Base-by-base conservation (phyloP, 2,113 vertebrate species). In the Hemiscyllium ocellatum region DNA sequence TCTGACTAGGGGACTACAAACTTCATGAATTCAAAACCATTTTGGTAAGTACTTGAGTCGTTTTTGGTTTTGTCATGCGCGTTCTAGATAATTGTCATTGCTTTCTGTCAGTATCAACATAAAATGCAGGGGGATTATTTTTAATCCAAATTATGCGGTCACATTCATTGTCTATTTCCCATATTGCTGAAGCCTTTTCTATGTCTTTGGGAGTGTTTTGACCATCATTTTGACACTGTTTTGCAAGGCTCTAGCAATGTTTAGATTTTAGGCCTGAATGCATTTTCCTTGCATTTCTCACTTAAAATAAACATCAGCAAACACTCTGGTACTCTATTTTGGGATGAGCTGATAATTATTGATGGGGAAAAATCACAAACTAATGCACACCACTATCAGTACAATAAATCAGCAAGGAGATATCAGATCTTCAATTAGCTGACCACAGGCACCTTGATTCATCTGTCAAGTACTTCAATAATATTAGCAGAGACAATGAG, bases 1-100 rank as follows among this genome's bases (percentile, higher is more conserved):
- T 98, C 97, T 99, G 99, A 20, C 85, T 98, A 33, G 98, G 99
- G 22, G 97, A 98, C 0, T 97, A 97, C 97, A 99, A 98, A 0
- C 98, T 98, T 61, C 99, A 99, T 47, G 97, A 99, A 96, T 99
- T 99, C 98, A 99, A 99, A 97, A 99, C 99, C 97, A 99, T 99
- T 86, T 95, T 99, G 98, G 99, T 99, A 96, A 97, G 97, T 95
- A 0, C 20, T 2, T 29, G 52, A 1, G 0, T 0, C 0, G 0
- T 65, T 29, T 96, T n/a, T 20, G 42, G 42, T 29, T 15, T 56
- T 10, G 26, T 76, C 66, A 22, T 33, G 5, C 42, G 94, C 20
- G 7, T 70, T 19, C 47, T 68, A 29, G 29, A 68, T n/a, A 68
- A 91, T 69, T 3, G 8, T 20, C 26, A 8, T 37, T 20, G 8